Evolutionary conservation across 2,113 vertebrate species (phyloP), one percentile per base, ranked within the genome.

Genomic region (Pipra filicauda): DNA sequence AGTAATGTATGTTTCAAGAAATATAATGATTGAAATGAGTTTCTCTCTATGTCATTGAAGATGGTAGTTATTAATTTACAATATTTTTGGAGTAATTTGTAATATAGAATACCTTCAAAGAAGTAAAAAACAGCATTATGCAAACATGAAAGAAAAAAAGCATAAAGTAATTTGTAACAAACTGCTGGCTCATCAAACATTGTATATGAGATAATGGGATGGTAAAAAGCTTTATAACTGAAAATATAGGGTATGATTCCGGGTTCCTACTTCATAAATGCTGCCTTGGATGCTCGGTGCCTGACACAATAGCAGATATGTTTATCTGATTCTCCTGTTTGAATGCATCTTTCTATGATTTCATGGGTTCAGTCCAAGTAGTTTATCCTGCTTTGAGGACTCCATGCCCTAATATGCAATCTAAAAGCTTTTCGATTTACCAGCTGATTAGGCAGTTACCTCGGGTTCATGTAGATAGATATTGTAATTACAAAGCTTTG

Each of bases 401-500:
- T 64, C 4, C 8, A 8, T 59, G 8, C 15, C 33, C 19, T 66
- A 11, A 28, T 30, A 64, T 35, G 21, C 6, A 88, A 43, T 33
- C 58, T 58, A 69, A 76, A 79, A 92, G 11, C 28, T 70, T 43
- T 65, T 66, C 72, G 85, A 39, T 96, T 93, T 93, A 70, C 28
- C 41, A 85, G 66, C 70, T 97, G 97, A 95, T 73, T 73, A 89
- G 35, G 64, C 46, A 55, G 14, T 51, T 93, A 57, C 52, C 85
- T 74, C 66, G 61, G 76, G 69, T 91, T 94, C 52, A 37, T 48
- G 35, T 65, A 92, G 74, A 33, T 10, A 65, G 6, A 67, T 57
- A 74, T 4, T 74, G 31, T 35, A 75, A 69, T 59, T 61, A 11
- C 0, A 35, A 26, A 59, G 66, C 24, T 75, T 88, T 83, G n/a